Evolutionary conservation across 2,113 vertebrate genomes (phyloP).

Genomic region (Heptranchias perlo): DNA sequence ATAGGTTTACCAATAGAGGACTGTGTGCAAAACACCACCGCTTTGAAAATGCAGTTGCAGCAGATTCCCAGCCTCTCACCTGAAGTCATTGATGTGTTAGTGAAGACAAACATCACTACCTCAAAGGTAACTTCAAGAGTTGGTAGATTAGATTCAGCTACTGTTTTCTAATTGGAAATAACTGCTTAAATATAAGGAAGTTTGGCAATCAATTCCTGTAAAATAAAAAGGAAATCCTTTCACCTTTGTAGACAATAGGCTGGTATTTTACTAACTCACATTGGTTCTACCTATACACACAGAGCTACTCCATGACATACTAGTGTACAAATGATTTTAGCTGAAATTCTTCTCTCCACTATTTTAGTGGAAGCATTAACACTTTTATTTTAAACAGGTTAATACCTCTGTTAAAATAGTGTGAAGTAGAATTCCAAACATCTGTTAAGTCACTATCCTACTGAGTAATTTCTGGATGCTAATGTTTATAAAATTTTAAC

Average conservation of each 20-base stretch:
- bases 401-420: not conserved
- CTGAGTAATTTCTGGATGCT: no score
- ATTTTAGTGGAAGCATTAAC: not conserved
- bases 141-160: not conserved
- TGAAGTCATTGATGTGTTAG: constrained; percentile 43
- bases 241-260: not conserved
- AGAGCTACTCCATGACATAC: not conserved
- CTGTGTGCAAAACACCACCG: constrained; percentile 47
- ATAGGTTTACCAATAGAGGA: constrained; percentile 46
- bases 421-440: no score
- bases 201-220: not conserved
- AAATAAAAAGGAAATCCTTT: not conserved
- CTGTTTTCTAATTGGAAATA: not conserved
- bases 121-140: constrained; percentile 48
- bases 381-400: not conserved
- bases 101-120: constrained; percentile 49
- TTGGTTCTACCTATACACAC: not conserved
- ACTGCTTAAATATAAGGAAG: not conserved
- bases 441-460: no score
- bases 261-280: not conserved
- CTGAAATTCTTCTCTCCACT: not conserved
- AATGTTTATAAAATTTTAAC: no score
- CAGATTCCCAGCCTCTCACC: constrained; percentile 50
- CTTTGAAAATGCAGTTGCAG: constrained; percentile 43
- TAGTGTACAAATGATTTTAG: not conserved